phyloP scores from a whole-genome alignment of 2,888 invertebrate species.

The Luperina nickerlii region DNA sequence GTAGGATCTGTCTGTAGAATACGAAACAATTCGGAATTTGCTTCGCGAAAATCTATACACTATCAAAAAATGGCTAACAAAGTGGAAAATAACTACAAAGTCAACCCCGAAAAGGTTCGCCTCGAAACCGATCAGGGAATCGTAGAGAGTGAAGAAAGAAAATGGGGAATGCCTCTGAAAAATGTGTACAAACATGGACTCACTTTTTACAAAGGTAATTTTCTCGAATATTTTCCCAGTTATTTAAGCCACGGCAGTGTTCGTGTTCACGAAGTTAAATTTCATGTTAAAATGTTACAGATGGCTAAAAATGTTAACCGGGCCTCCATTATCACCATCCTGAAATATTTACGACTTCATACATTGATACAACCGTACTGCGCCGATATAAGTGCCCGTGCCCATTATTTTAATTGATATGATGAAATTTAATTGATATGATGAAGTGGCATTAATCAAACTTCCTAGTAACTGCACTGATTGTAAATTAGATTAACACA shows the following conservation, averaged over 20 bases:
- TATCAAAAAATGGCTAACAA: slow-evolving; percentile 77
- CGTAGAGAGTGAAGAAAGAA: slow-evolving; percentile 86
- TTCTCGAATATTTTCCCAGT: slow-evolving; percentile 35
- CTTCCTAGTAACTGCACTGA: slow-evolving; percentile 33
- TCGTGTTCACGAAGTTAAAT: not conserved
- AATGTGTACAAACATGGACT: slow-evolving; percentile 97
- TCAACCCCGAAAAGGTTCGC: slow-evolving; percentile 83
- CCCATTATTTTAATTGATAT: slow-evolving; percentile 20
- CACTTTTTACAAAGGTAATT: slow-evolving; percentile 97
- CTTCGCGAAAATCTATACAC: slow-evolving; percentile 50
- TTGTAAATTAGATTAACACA: slow-evolving; percentile 18
- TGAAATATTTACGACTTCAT: slow-evolving; percentile 40
- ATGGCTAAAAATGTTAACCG: slow-evolving; percentile 13
- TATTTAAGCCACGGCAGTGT: not conserved
- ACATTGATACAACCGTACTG: slow-evolving; percentile 7
- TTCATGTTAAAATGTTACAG: slow-evolving; percentile 6
- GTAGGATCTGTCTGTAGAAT: slow-evolving; percentile 12
- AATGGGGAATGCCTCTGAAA: slow-evolving; percentile 93
- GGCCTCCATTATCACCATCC: not conserved
- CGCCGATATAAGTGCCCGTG: slow-evolving; percentile 27
- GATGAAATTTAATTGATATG: slow-evolving; percentile 19
- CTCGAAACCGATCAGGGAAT: slow-evolving; percentile 89
- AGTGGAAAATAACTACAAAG: slow-evolving; percentile 78
- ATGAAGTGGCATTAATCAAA: slow-evolving; percentile 11
- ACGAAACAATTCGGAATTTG: slow-evolving; percentile 56